These are phyloP conservation scores for Stigmatopora nigra DNA, from an alignment of 2,113 vertebrate genomes.

Conservation along the genomic window DNA sequence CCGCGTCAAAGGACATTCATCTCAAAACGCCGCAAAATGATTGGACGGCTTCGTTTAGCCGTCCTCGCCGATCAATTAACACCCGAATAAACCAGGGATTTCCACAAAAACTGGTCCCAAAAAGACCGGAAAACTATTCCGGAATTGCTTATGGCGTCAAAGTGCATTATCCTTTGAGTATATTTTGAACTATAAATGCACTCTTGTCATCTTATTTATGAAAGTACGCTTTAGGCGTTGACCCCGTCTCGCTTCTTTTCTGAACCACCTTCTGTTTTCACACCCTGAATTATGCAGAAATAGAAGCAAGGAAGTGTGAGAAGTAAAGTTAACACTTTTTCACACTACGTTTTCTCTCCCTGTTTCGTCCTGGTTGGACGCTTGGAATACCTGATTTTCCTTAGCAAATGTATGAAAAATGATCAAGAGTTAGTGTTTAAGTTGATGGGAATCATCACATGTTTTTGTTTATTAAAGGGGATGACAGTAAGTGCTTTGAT, in stretches of 20 bases:
- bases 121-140: not conserved
- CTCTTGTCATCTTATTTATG: not conserved
- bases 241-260: constrained; percentile 48
- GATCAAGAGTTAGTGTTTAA: too few species aligned
- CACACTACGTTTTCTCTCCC: constrained; percentile 40
- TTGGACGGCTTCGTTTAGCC: not conserved
- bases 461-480: too few species aligned
- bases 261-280: constrained; percentile 53
- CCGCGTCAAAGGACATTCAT: constrained; percentile 51
- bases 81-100: not conserved
- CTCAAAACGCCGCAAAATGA: constrained; percentile 29
- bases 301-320: constrained; percentile 52
- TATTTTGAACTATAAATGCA: not conserved
- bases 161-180: not conserved
- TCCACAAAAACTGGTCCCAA: not conserved
- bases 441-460: too few species aligned
- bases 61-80: not conserved
- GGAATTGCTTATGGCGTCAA: not conserved
- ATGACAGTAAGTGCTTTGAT: too few species aligned
- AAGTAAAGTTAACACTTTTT: constrained; percentile 58
- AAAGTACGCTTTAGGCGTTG: constrained; percentile 31
- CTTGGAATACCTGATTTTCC: not conserved
- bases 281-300: constrained; percentile 54
- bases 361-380: constrained; percentile 15
- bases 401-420: too few species aligned